Base-by-base conservation (phyloP, 2,888 invertebrate species). In the Eristalis tenax region DNA sequence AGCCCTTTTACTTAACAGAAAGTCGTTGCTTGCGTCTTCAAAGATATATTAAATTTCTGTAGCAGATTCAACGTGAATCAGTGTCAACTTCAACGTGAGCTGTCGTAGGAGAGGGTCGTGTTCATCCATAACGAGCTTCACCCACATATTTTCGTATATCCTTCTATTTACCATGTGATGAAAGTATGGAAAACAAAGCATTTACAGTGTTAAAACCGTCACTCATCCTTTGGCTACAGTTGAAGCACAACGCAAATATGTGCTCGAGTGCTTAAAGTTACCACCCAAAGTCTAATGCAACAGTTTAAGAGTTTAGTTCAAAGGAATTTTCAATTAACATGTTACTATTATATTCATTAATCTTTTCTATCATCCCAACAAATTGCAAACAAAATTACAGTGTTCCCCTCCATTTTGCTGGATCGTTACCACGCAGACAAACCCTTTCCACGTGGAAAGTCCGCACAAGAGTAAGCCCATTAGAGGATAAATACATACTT, bases 401-500 rank as follows among this genome's bases (percentile, higher is more conserved):
- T 8, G 18, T n/a, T 50, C 3, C 18, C 18, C 50, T 18, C 50
- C 50, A 18, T 50, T 50, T 50, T 50, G 50, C 50, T 3, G 50
- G 50, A 18, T 18, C 18, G 18, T 50, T 18, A 18, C 50, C 50
- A 8, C 32, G 18, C 18, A 18, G 50, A 5, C 18, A 6, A 50
- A 50, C 50, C 50, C 50, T 18, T 50, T 18, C 50, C 50, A 18
- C 0, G 18, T 18, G 8, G 32, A n/a, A 26, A n/a, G 18, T 13
- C 43, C 59, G n/a, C 38, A 61, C 73, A 74, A 63, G 80, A 56
- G 38, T 64, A 68, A 75, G 81, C 28, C 69, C 63, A 74, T 81
- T 81, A 81, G 69, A 38, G 69, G 64, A 74, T 81, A 81, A 81
- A 81, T 81, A 81, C 61, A 69, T 69, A 81, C 69, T 81, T 74